A percentile compares a stretch with the other conserved stretches of the same genome.
Evolutionary conservation across 23 tunicate genomes (phyloP).

Genomic region (Halocynthia roretzi): DNA sequence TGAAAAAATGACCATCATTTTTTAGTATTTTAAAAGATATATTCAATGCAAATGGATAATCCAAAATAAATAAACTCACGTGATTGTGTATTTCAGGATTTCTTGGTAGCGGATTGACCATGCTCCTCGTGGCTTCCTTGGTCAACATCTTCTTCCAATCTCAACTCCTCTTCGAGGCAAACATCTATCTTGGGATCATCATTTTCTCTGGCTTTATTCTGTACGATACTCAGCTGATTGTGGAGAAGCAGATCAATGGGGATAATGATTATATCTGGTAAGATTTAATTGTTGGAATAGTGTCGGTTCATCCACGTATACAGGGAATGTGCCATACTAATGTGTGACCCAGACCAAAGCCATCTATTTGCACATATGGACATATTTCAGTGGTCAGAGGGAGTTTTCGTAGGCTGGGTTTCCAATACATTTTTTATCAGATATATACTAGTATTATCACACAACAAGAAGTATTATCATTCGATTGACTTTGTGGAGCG

Average conservation of each 20-base stretch:
- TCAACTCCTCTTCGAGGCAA: slow-evolving; percentile 48
- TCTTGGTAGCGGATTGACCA: slow-evolving; percentile 43
- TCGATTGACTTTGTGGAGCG: no score
- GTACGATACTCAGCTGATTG: slow-evolving; percentile 94
- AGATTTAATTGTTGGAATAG: not conserved
- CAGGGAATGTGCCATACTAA: no score
- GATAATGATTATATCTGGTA: slow-evolving; percentile 91
- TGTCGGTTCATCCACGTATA: no score
- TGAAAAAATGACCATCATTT: not conserved
- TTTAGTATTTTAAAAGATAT: not conserved
- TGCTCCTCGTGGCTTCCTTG: slow-evolving; percentile 47
- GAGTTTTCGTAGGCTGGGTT: no score
- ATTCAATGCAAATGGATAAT: not conserved
- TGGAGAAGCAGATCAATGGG: slow-evolving; percentile 73
- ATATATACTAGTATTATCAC: no score
- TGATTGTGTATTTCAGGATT: slow-evolving; percentile 33
- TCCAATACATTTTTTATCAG: no score
- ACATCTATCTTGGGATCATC: slow-evolving; percentile 55
- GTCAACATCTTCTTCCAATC: slow-evolving; percentile 63
- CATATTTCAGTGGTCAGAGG: no score
- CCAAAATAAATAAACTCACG: no score
- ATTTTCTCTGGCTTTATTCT: slow-evolving; percentile 78
- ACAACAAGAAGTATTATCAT: no score
- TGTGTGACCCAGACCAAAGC: no score
- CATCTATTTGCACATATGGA: no score